These are phyloP conservation scores for Habroteleia sp. DNA, from an alignment of 2,888 invertebrate species.

Conservation along the genomic window DNA sequence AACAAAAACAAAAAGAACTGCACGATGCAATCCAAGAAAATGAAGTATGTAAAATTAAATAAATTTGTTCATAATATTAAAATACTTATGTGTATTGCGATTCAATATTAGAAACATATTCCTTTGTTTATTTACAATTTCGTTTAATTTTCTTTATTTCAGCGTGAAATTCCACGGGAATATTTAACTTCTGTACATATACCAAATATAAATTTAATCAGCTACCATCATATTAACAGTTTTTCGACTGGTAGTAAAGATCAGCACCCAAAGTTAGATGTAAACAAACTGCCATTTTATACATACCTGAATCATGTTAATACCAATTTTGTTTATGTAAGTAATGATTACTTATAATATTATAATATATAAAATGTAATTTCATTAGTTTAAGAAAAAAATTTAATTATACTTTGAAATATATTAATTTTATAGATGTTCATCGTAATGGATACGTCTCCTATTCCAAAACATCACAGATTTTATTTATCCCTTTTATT, in stretches of 20 bases:
- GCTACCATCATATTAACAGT: slow-evolving; percentile 85
- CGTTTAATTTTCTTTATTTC: slow-evolving; percentile 65
- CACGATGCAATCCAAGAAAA: slow-evolving; percentile 88
- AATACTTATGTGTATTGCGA: no score
- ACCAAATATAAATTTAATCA: slow-evolving; percentile 87
- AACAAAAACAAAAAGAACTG: slow-evolving; percentile 84
- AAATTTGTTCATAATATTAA: no score
- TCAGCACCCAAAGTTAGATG: slow-evolving; percentile 83
- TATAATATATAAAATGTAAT: no score
- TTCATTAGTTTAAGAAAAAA: no score
- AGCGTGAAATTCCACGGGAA: slow-evolving; percentile 87
- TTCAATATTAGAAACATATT: no score
- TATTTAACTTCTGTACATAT: slow-evolving; percentile 89
- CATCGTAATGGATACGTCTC: slow-evolving; percentile 87
- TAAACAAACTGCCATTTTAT: slow-evolving; percentile 86
- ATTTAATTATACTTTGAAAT: no score
- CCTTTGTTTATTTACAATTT: no score
- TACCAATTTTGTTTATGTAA: slow-evolving; percentile 92
- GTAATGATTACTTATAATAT: no score
- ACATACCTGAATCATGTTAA: slow-evolving; percentile 90
- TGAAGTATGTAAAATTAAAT: slow-evolving; percentile 84
- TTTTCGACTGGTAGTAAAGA: slow-evolving; percentile 80
- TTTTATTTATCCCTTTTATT: slow-evolving; percentile 89
- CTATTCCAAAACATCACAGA: slow-evolving; percentile 83
- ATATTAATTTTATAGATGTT: slow-evolving; percentile 85